Base-by-base conservation (phyloP, 1,140 invertebrate genomes). In the Dendroctonus valens region DNA sequence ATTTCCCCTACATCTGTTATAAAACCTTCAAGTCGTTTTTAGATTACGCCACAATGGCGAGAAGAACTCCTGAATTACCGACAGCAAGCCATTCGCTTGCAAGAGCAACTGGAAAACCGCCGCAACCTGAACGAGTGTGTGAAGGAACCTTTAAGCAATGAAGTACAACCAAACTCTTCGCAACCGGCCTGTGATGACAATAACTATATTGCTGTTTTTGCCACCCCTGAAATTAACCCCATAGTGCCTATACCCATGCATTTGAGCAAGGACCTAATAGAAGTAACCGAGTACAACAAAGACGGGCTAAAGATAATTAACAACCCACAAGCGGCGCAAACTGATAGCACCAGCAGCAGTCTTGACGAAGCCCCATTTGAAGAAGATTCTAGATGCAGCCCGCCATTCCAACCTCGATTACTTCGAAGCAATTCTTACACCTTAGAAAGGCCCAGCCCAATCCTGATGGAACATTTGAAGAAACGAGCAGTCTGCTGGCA, bases 391-490 rank as follows among this genome's bases (percentile, higher is more conserved):
- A 41, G 44, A 37, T 5, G 11, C 8, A 51, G 8, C 14, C 48
- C 65, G 50, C 40, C 59, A 44, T 26, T 26, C 3, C 76, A 75
- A 7, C 80, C 80, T 41, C 80, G 81, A 63, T 71, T 85, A 41
- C 78, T 84, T 5, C 78, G 86, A 51, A 83, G 84, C 59, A 82
- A 84, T 60, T 87, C 86, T 2, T 88, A 87, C 62, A 82, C 84
- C 0, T 70, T 87, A 44, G 84, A 86, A 0, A 75, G 80, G 46
- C 86, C 86, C 6, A 87, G 86, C 69, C 83, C 84, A 3, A 81
- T 83, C 40, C 74, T 87, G n/a, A 70, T 87, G 5, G 83, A 84
- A 11, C 82, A 85, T 58, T 49, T 74, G 8, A 53, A 69, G 40
- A 71, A 73, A 59, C 15, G 37, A 39, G 38, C 37, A 40, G 26